Base-by-base conservation (phyloP, 2,797 vertebrate species). In the Falco columbarius region DNA sequence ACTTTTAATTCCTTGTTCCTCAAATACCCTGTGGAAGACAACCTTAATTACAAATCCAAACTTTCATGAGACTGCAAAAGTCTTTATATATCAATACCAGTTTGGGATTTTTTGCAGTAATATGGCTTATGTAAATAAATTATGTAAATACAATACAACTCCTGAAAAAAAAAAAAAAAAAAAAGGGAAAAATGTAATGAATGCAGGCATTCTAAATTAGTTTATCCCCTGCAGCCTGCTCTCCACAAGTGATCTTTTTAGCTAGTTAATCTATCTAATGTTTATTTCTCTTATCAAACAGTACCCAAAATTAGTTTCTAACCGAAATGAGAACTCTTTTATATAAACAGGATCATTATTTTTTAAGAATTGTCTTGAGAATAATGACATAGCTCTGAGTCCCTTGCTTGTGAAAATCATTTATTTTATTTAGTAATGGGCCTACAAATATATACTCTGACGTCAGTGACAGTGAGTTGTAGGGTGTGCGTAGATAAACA, bases 381-480 rank as follows among this genome's bases (percentile, higher is more conserved):
- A 56, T 47, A 47, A 46, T 12, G 22, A 44, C n/a, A n/a, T 63
- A 26, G 36, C 51, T 55, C 66, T 74, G 52, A 79, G 14, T n/a
- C 34, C 22, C 23, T 63, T 56, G 12, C 46, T 61, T 44, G 19
- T 29, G 7, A 68, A 77, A 79, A 62, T n/a, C 6, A 62, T 75
- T 70, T 55, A 9, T 59, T 51, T 76, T 46, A 40, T 63, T 81
- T 72, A 68, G 36, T 51, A 46, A 73, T 38, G 36, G 55, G 42
- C 42, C 42, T 18, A 71, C 29, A 81, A 67, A 58, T 18, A 22
- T 11, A 23, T 49, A 15, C 18, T 40, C 36, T 72, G 38, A 32
- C 6, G 3, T 29, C 67, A 81, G 59, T 0, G 0, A 24, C 40
- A 44, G n/a, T 32, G 40, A 24, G 20, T n/a, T n/a, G 18, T 44